Evolutionary conservation across 2,797 vertebrate species (phyloP), one percentile per base, ranked within the genome.

Genomic region (Typhlichthys eigenmanni): DNA sequence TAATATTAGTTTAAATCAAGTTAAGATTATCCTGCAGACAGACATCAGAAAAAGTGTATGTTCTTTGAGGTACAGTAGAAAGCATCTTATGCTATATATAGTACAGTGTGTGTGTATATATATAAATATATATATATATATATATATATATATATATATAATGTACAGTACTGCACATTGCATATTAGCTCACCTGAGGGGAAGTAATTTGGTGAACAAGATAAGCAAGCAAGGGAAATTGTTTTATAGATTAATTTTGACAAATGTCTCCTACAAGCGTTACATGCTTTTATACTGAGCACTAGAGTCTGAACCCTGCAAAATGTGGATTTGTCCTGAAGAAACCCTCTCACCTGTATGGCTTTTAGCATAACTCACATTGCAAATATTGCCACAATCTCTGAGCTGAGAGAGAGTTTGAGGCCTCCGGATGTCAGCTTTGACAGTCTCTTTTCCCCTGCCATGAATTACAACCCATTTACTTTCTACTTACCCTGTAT

Each of bases 401-500:
- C 59, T 52, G 71, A 47, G 64, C 55, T 59, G 80, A 49, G 73
- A 72, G 69, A 71, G 76, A 83, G 84, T 82, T 76, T 70, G 57
- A 86, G 81, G 72, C 85, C 77, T 81, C 63, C 88, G 71, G 24
- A 66, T 85, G 85, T 85, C 83, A 82, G 73, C 71, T 59, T 64
- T 85, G 88, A 89, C 85, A 90, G 78, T 84, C 79, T 77, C 70
- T 83, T 82, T 85, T 80, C 79, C 79, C 81, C 65, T 67, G 74
- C 80, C 76, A 83, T 81, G 80, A 83, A 86, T 82, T 89, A 81
- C 74, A 77, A 83, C 74, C 80, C 81, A 88, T 88, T 90, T 85
- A 84, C 85, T 75, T 76, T 84, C 87, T 87, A 88, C 82, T 81
- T 87, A 87, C 83, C 83, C 86, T 81, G 83, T 90, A 90, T 90